phyloP scores from a whole-genome alignment of 2,888 invertebrate genomes.

The Xestia ashworthii region DNA sequence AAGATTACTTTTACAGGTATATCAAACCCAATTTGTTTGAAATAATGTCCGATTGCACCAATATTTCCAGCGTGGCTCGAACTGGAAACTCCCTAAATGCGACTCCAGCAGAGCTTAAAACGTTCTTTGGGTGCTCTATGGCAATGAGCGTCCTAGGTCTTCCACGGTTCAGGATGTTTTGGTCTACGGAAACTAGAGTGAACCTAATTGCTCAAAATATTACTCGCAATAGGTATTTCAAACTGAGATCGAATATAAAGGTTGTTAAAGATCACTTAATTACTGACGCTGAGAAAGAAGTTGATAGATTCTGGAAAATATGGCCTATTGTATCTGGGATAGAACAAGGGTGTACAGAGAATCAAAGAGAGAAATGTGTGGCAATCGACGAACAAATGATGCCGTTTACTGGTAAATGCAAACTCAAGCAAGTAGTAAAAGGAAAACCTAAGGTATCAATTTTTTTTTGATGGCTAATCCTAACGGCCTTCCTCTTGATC shows the following conservation, averaged over 20 bases:
- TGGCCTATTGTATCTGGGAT: neutral
- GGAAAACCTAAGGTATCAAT: too few species aligned
- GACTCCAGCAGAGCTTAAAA: neutral
- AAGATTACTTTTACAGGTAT: constrained; percentile 6
- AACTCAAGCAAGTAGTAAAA: too few species aligned
- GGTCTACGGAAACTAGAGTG: constrained; percentile 15
- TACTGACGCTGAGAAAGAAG: neutral
- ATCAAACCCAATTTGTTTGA: constrained; percentile 5
- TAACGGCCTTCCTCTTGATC: too few species aligned
- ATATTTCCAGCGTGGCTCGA: neutral
- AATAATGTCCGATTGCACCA: neutral
- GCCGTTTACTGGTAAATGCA: too few species aligned
- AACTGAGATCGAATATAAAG: neutral
- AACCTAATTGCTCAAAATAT: constrained; percentile 10
- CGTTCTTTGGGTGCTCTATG: constrained; percentile 16
- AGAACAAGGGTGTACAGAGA: constrained; percentile 1
- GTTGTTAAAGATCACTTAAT: neutral
- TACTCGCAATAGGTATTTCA: constrained; percentile 2
- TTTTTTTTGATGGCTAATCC: too few species aligned
- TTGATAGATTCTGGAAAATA: constrained; percentile 8
- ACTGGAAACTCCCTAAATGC: constrained; percentile 1
- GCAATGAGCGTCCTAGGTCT: constrained; percentile 11
- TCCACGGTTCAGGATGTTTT: constrained; percentile 17
- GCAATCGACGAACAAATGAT: too few species aligned
- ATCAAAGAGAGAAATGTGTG: constrained; percentile 2